A percentile compares a stretch with the other conserved stretches of the same genome.
Evolutionary conservation across 1,140 invertebrate genomes (phyloP).

Genomic region (Gryon sp.): DNA sequence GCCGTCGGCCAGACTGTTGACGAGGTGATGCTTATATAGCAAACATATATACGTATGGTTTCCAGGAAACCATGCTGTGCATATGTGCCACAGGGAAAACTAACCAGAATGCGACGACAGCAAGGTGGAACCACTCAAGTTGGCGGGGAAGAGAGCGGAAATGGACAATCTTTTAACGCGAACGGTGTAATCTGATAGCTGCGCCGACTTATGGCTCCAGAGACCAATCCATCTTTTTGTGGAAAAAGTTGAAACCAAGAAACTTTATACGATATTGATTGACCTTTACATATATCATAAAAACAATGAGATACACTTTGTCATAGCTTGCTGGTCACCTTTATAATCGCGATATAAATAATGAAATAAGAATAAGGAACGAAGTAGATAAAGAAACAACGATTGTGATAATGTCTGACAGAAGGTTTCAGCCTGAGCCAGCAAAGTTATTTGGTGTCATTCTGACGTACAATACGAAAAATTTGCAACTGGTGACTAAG

Average conservation of each 20-base stretch:
- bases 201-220: slow-evolving; percentile 1
- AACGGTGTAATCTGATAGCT: slow-evolving; percentile 22
- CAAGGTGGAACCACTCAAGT: slow-evolving; percentile 34
- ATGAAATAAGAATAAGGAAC: neutral
- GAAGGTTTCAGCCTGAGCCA: slow-evolving; percentile 19
- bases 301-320: slow-evolving; percentile 37
- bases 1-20: slow-evolving; percentile 61
- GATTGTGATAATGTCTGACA: slow-evolving; percentile 13
- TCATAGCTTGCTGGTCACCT: slow-evolving; percentile 27
- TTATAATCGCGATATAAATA: slow-evolving; percentile 7
- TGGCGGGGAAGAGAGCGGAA: neutral
- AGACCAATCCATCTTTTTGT: slow-evolving; percentile 27
- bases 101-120: slow-evolving; percentile 36
- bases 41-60: slow-evolving; percentile 33
- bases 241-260: slow-evolving; percentile 4
- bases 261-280: slow-evolving; percentile 22
- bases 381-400: slow-evolving; percentile 1
- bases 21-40: slow-evolving; percentile 45
- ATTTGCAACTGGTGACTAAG: slow-evolving; percentile 37
- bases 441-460: slow-evolving; percentile 25
- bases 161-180: slow-evolving; percentile 26
- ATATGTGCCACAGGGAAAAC: slow-evolving; percentile 25
- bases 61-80: neutral
- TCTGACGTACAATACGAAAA: slow-evolving; percentile 22
- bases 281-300: slow-evolving; percentile 47